Evolutionary conservation across 2,888 invertebrate species (phyloP), one percentile per base, ranked within the genome.

Genomic region (Lutraria lutraria): DNA sequence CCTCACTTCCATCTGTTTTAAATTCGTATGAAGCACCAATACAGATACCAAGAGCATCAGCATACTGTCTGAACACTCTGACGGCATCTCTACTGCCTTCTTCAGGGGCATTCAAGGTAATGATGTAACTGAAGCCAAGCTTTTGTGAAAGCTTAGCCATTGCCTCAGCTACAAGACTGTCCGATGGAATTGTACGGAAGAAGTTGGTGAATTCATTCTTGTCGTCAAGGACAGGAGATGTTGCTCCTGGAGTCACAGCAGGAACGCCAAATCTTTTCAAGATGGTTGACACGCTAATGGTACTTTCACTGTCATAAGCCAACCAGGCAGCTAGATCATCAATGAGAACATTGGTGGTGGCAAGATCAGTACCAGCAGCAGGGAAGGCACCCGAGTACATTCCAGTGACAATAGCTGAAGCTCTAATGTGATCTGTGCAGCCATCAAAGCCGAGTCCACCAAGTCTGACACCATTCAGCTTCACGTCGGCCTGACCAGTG

Each of bases 211-310:
- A 95, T 19, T 88, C 89, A 0, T 54, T 56, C 82, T 95, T 95
- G 86, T 95, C 92, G 63, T 94, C 92, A 12, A 95, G 92, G 12
- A 93, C 87, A 0, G 95, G 93, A 16, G 94, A 91, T 19, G 95
- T 95, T 3, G 96, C 95, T 0, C 94, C 95, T 16, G 95, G 94
- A 13, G 94, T 94, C 25, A 96, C 95, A 93, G 97, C 97, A 0
- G 97, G 97, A 60, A 97, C 96, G 72, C 97, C 95, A 94, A 97
- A 90, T 34, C 90, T 85, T 31, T 94, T 92, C 15, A 95, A 83
- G 34, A 94, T 90, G n/a, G 91, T 91, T 4, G 95, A 93, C 10
- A 95, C 90, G 25, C 93, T 93, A 0, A 95, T 93, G 0, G 95
- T 95, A n/a, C 94, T 94, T 80, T 94, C 92, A 81, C 95, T 95